phyloP scores from a whole-genome alignment of 2,113 vertebrate species.

The Coturnix japonica region DNA sequence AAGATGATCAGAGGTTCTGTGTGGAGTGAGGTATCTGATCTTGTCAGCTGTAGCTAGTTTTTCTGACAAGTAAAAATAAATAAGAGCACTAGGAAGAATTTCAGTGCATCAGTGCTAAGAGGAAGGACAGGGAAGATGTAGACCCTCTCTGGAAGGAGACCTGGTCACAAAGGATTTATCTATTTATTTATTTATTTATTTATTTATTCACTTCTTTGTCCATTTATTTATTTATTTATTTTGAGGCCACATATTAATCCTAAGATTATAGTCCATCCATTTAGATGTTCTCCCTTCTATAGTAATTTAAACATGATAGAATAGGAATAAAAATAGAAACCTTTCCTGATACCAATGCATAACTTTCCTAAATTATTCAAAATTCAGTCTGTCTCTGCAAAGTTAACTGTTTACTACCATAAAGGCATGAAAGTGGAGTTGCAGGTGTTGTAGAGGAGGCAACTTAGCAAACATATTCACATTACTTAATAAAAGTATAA shows the following conservation, averaged over 20 bases:
- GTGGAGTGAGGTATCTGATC: neutral
- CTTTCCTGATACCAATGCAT: neutral
- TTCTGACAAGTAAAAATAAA: neutral
- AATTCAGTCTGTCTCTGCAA: rapidly evolving
- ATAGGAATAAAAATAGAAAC: neutral
- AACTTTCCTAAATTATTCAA: neutral
- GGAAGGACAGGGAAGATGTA: too few species aligned
- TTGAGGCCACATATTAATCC: neutral
- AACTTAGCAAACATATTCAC: neutral
- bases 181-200: too few species aligned
- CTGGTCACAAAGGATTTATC: too few species aligned
- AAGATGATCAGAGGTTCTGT: neutral
- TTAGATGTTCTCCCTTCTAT: neutral
- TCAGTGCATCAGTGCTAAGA: too few species aligned
- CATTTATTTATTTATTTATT: too few species aligned
- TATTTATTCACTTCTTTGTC: too few species aligned
- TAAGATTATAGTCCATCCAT: neutral
- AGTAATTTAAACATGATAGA: neutral
- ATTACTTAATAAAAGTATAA: neutral
- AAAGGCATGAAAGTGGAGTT: neutral
- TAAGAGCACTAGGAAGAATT: too few species aligned
- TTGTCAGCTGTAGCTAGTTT: neutral
- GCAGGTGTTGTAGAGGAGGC: neutral
- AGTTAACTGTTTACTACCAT: neutral
- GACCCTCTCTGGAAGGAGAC: too few species aligned